Evolutionary conservation across 2,113 vertebrate species (phyloP), one percentile per base, ranked within the genome.

Genomic region (Hippocampus abdominalis): DNA sequence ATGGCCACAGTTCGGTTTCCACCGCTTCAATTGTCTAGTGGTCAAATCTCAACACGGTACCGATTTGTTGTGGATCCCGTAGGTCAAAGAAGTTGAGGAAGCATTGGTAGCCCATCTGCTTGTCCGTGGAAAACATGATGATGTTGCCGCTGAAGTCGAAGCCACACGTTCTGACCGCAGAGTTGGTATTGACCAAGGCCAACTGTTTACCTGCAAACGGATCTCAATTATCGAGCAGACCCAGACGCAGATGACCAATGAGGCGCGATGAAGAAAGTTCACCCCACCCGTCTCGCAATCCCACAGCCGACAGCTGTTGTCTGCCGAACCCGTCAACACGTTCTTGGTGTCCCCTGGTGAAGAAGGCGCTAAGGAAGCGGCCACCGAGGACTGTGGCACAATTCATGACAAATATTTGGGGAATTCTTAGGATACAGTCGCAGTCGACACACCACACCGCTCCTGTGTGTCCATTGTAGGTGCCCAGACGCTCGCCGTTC

Each of bases 91-190:
- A 97, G 93, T 94, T 96, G 69, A 98, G 92, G 4, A 90, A 97
- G 65, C 97, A 99, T 91, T 98, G 95, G 87, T 99, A 99, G 0
- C 97, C 97, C 97, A 99, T 99, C 92, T 99, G 97, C 78, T 98
- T 99, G 83, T 99, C 97, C 0, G 97, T 99, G 72, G 97, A 98
- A 71, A 99, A 98, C 97, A 98, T 99, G 88, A 99, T 94, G 91
- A 99, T 99, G 85, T 99, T 99, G 16, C 97, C 97, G 3, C 96
- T 97, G 11, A 97, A 99, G 88, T 99, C 97, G 36, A 99, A 98
- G 71, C 97, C 97, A 0, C 97, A 98, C 0, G 96, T 98, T 61
- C 97, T 94, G 18, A 98, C 97, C 0, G 97, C 97, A 0, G 96
- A 98, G 88, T 94, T 99, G 75, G 97, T 99, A 71, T 98, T 89